Base-by-base conservation (phyloP, 2,797 vertebrate species). In the Cyclura pinguis region DNA sequence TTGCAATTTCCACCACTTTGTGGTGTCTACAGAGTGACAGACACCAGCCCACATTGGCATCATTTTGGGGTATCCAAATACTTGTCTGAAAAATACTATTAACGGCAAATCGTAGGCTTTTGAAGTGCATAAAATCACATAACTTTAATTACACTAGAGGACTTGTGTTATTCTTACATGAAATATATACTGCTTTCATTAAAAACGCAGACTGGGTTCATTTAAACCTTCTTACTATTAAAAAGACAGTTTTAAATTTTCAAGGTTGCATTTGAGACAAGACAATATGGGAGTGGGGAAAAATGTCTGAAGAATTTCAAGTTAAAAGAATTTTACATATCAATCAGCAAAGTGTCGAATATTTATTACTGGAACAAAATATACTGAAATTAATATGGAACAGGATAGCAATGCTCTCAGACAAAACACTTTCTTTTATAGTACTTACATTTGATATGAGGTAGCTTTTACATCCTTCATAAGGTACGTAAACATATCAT, bases 151-250 rank as follows among this genome's bases (percentile, higher is more conserved):
- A 96, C 89, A 93, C 72, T 93, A 87, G 93, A 96, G 92, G 91
- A 93, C 93, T 95, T 94, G 91, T 91, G 88, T 96, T 95, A 97
- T 96, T 94, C 55, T 95, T 94, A 96, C 88, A 91, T 94, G 95
- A 97, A 97, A 97, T 95, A 93, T 96, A 93, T 97, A 94, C 89
- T 96, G 94, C 89, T 91, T n/a, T 96, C 96, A 97, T 96, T 97
- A 97, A 96, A 96, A 10, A 97, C 93, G 95, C 93, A 96, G 91
- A 96, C 18, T 92, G 67, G 90, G 95, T 95, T 96, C 95, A 95
- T 90, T 97, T 96, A 97, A 96, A 96, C 87, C 77, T 95, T 96
- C 93, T 96, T 96, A 96, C 81, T 88, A 91, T 94, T 96, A 97
- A 96, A 81, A 90, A 95, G 92, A 82, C 89, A 92, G 92, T 94